Percentiles rank a stretch among this genome's conserved stretches.
These are phyloP conservation scores for Vireo griseus DNA, from an alignment of 2,797 vertebrate genomes.

Conservation along the genomic window DNA sequence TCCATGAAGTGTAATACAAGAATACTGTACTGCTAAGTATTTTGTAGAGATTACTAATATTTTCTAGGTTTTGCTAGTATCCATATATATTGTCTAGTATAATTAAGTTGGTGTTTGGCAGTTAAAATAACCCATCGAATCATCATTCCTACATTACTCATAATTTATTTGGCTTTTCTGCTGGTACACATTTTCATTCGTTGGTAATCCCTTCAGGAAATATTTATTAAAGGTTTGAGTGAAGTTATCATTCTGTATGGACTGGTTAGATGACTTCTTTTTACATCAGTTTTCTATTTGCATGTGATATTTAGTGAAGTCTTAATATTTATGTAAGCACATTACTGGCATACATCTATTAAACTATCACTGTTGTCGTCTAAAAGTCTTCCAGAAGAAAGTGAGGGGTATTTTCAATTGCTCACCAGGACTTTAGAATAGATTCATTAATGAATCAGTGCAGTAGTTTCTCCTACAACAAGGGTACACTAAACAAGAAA, in stretches of 20 bases:
- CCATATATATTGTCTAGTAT: background rate
- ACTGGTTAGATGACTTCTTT: background rate
- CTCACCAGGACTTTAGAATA: background rate
- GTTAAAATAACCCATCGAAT: background rate
- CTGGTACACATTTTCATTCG: background rate
- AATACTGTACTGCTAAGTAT: background rate
- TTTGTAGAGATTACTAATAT: background rate
- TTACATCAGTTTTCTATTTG: background rate
- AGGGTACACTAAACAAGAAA: background rate
- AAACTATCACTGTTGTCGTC: background rate
- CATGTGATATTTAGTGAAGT: background rate
- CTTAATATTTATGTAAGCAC: background rate
- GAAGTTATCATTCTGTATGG: background rate
- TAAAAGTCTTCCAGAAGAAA: background rate
- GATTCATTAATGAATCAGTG: background rate
- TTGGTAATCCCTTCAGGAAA: background rate
- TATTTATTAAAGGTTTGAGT: background rate
- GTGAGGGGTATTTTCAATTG: background rate
- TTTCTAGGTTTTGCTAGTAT: background rate
- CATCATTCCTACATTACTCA: background rate
- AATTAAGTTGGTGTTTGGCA: background rate
- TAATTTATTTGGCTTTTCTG: slow-evolving; percentile 10
- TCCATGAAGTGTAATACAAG: background rate
- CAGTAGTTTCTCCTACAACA: background rate
- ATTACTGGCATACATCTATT: background rate